A percentile compares a stretch with the other conserved stretches of the same genome.
Conservation (phyloP, 23 tunicate species). For the Styela clava region DNA sequence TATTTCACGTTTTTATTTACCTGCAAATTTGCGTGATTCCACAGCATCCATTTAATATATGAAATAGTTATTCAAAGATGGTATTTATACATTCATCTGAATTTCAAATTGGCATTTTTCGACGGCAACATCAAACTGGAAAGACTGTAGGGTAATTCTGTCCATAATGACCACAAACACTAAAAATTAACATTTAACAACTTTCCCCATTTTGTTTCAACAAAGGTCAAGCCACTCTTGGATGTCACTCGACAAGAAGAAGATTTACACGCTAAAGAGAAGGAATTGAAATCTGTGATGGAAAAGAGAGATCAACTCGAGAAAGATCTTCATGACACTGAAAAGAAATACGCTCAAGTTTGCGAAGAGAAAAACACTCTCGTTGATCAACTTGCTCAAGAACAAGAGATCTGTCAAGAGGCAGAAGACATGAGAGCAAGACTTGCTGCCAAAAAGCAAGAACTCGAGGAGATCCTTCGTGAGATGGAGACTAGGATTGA, state of each 20-base stretch:
- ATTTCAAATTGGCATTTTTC: too few species aligned
- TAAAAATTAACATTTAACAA: too few species aligned
- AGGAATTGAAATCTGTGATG: conserved; percentile 55
- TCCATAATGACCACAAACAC: too few species aligned
- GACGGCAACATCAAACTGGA: too few species aligned
- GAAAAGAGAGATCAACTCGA: conserved; percentile 69
- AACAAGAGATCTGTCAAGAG: conserved; percentile 61
- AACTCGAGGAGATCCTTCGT: conserved; percentile 84
- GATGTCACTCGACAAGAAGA: conserved; percentile 94
- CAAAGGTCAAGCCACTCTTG: conserved; percentile 96
- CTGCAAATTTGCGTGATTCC: too few species aligned
- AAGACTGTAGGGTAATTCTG: too few species aligned
- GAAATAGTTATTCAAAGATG: too few species aligned
- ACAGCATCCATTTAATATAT: too few species aligned
- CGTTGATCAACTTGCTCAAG: conserved; percentile 63
- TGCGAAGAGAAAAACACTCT: conserved; percentile 61
- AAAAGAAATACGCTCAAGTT: conserved; percentile 72
- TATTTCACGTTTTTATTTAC: not conserved
- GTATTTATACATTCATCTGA: too few species aligned
- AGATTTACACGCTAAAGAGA: conserved; percentile 72
- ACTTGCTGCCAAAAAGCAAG: conserved; percentile 84
- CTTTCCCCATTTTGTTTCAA: too few species aligned
- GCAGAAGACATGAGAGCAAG: conserved; percentile 83
- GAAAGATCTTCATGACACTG: conserved; percentile 45
- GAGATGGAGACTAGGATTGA: conserved; percentile 89